Evolutionary conservation across 2,888 invertebrate genomes (phyloP), one percentile per base, ranked within the genome.

Genomic region (Clanis bilineata): DNA sequence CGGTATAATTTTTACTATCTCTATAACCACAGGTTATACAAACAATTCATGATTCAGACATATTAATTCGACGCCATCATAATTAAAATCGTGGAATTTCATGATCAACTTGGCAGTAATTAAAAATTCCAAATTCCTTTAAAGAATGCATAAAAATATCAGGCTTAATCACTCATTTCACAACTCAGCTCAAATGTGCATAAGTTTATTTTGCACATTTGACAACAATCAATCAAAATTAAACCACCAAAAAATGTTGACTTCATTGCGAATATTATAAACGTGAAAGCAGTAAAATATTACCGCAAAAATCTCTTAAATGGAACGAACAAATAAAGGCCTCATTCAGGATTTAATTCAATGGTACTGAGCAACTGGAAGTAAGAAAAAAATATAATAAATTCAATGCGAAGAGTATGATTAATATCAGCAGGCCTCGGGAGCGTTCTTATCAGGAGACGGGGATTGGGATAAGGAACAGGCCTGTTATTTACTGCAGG

Each of bases 401-500:
- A 83, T 81, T 79, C 77, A 69, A 79, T 71, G 72, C 70, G 74
- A 71, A 72, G 67, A 63, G 75, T 64, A 82, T 86, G 88, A 87
- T 86, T 85, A 83, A 87, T 87, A 85, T 80, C 81, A 72, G 64
- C 68, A 66, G 70, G 72, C 72, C 70, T 77, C 71, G 63, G 67
- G 62, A 65, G 68, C 69, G 66, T 68, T 74, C 74, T 85, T 86
- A 86, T 83, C 82, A 72, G 66, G 72, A 72, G 60, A 68, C 59
- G 32, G 10, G 41, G 43, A 44, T 43, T 22, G 36, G 43, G 36
- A 51, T 43, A 59, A 44, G 47, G 18, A 51, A 32, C 51, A 51
- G 12, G 18, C 39, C 25, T 2, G 47, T 58, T 38, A 58, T 58
- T 51, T 58, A 51, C 25, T 58, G 51, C 38, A 23, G 10, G 15